phyloP scores from a whole-genome alignment of 64 coral and sea anemone genomes.

The Montipora sp. region DNA sequence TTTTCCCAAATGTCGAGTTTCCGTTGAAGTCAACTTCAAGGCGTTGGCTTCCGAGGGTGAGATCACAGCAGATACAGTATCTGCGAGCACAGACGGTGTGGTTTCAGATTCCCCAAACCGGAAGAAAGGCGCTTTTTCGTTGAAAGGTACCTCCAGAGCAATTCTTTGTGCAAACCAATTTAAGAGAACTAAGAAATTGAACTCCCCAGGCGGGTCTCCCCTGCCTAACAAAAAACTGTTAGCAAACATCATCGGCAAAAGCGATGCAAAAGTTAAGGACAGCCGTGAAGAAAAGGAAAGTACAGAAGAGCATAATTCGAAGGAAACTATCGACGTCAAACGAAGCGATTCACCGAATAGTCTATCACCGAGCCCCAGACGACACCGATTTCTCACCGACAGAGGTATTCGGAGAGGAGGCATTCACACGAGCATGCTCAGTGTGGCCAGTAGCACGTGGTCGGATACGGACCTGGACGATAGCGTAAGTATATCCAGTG shows the following conservation, averaged over 20 bases:
- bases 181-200: conserved; percentile 1
- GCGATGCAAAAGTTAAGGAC: background rate
- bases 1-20: background rate
- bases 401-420: conserved; percentile 36
- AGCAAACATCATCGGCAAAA: background rate
- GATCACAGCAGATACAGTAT: background rate
- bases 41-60: background rate
- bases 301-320: background rate
- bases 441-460: conserved; percentile 72
- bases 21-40: background rate
- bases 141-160: conserved; percentile 22
- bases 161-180: conserved; percentile 31
- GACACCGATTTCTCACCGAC: conserved; percentile 9
- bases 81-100: background rate
- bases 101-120: background rate
- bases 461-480: conserved; percentile 83
- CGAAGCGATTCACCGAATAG: background rate
- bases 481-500: conserved; percentile 51
- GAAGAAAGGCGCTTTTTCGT: background rate
- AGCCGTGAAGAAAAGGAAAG: background rate
- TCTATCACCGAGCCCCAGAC: background rate
- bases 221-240: conserved; percentile 5
- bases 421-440: conserved; percentile 84
- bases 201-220: background rate
- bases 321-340: background rate